Conservation (phyloP, 2,888 invertebrate species). For the Nomada fucata region DNA sequence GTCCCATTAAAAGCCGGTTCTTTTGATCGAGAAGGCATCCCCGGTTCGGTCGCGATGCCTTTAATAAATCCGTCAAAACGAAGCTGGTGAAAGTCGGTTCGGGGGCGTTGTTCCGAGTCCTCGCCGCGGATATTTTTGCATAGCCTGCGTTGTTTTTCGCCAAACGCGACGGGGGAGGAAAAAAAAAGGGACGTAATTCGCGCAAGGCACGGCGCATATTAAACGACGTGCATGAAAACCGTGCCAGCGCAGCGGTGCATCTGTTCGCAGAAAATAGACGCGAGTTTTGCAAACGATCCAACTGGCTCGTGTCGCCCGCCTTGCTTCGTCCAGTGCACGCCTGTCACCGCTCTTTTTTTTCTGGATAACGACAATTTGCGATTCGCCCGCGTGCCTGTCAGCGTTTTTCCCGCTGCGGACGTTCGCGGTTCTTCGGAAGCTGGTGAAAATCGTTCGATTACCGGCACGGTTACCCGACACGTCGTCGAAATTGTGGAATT, state of each 20-base stretch:
- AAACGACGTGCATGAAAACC: constrained; percentile 29
- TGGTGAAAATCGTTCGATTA: constrained; percentile 6
- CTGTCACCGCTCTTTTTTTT: constrained; percentile 25
- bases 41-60: background rate
- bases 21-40: background rate
- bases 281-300: constrained; percentile 41
- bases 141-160: constrained; percentile 1
- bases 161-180: background rate
- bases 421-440: constrained; percentile 4
- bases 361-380: constrained; percentile 39
- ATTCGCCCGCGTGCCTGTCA: constrained; percentile 29
- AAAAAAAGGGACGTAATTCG: constrained; percentile 20
- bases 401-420: constrained; percentile 19
- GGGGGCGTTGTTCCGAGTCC: background rate
- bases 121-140: background rate
- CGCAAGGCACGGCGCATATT: constrained; percentile 32
- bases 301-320: constrained; percentile 22
- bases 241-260: constrained; percentile 11
- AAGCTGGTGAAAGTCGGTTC: background rate
- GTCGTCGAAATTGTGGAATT: constrained; percentile 1
- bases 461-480: too few relatives aligned
- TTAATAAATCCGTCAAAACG: constrained; percentile 19
- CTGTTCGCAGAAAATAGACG: constrained; percentile 23
- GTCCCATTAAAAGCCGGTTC: background rate
- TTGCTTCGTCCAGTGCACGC: constrained; percentile 3